Conservation (phyloP, 2,113 vertebrate species). For the Pithys albifrons region DNA sequence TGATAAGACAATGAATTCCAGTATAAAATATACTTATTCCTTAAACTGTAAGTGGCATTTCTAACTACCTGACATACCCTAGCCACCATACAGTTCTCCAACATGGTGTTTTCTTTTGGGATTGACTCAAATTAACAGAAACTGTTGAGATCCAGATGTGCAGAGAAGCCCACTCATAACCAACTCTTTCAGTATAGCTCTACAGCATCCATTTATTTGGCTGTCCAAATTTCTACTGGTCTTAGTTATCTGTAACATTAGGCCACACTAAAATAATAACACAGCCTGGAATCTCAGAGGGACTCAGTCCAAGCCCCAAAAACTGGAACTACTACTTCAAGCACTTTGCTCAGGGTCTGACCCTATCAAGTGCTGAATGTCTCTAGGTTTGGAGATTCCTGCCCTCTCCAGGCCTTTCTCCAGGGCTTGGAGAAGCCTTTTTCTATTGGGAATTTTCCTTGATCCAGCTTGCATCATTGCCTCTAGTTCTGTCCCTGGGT, state of each 20-base stretch:
- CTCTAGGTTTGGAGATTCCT: neutral
- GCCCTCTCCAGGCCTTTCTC: neutral
- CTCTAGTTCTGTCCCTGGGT: neutral
- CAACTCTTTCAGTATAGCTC: neutral
- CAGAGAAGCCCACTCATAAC: neutral
- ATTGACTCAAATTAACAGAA: neutral
- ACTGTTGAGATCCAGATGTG: neutral
- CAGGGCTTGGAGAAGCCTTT: neutral
- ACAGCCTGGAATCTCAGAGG: neutral
- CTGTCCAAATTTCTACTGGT: neutral
- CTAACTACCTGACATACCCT: neutral
- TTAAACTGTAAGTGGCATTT: neutral
- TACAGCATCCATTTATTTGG: neutral
- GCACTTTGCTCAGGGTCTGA: neutral
- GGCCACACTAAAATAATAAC: neutral
- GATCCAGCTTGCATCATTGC: neutral
- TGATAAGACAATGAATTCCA: neutral
- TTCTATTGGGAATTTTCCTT: neutral
- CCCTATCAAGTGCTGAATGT: neutral
- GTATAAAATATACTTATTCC: neutral
- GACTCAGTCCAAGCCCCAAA: neutral
- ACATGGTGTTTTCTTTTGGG: neutral
- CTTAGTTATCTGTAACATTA: neutral
- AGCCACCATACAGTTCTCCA: neutral
- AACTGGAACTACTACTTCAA: neutral